A percentile compares a stretch with the other conserved stretches of the same genome.
phyloP scores from a whole-genome alignment of 1,140 invertebrate genomes.

The Pseudoatta argentina region DNA sequence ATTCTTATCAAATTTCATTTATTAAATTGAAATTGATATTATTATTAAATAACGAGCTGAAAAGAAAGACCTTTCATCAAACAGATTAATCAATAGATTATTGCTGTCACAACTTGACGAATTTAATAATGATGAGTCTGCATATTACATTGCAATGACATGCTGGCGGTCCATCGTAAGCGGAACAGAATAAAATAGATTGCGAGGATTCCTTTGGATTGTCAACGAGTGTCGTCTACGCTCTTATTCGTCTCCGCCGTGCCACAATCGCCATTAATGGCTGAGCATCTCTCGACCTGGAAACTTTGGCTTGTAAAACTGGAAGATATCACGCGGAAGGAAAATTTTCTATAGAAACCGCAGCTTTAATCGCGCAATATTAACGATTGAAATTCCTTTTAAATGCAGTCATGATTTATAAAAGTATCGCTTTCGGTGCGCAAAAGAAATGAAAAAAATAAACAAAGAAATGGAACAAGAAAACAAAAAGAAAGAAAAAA shows the following conservation, averaged over 20 bases:
- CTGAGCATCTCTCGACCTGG: conserved; percentile 66
- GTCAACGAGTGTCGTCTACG: conserved; percentile 34
- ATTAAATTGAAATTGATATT: background rate
- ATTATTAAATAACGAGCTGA: background rate
- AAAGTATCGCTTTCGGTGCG: conserved; percentile 29
- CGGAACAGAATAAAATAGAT: conserved; percentile 35
- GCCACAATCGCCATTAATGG: conserved; percentile 70
- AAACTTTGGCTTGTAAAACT: conserved; percentile 30
- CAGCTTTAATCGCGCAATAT: conserved; percentile 57
- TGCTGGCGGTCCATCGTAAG: conserved; percentile 10
- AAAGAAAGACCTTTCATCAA: background rate
- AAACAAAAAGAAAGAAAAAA: background rate
- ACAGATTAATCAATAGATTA: conserved; percentile 20
- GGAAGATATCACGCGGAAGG: conserved; percentile 25
- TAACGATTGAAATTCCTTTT: conserved; percentile 47
- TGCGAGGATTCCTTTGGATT: conserved; percentile 51
- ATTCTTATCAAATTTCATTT: background rate
- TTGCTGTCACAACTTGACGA: conserved; percentile 4
- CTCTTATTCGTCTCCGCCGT: conserved; percentile 22
- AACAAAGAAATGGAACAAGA: background rate
- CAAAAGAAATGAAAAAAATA: background rate
- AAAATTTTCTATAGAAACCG: conserved; percentile 34
- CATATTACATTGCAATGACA: background rate
- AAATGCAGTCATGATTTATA: conserved; percentile 40
- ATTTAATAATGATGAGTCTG: conserved; percentile 18